These are phyloP conservation scores for Salarias fasciatus DNA, from an alignment of 2,797 vertebrate genomes.

Conservation along the genomic window DNA sequence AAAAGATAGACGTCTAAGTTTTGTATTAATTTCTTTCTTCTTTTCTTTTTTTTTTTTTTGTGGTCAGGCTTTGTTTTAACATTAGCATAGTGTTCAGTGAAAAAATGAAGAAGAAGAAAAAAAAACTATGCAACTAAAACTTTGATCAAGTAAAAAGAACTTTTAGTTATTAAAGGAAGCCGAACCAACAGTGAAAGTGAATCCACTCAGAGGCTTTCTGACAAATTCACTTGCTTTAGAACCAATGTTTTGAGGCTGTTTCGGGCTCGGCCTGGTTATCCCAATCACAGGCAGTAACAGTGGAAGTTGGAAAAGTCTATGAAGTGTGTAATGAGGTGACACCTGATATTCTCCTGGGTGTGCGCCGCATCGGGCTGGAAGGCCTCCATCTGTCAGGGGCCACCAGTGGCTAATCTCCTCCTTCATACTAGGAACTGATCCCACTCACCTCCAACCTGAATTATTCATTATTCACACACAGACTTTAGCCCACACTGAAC, in stretches of 20 bases:
- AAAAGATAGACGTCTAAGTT: neutral
- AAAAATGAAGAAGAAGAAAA: slow-evolving; percentile 1
- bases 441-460: slow-evolving; percentile 74
- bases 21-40: neutral
- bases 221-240: slow-evolving; percentile 12
- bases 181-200: slow-evolving; percentile 7
- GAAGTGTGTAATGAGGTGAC: slow-evolving; percentile 83
- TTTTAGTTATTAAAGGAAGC: neutral
- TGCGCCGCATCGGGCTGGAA: slow-evolving; percentile 75
- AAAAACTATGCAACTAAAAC: neutral
- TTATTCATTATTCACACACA: slow-evolving; percentile 79
- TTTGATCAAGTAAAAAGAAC: too few species aligned
- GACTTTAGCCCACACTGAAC: slow-evolving; percentile 63
- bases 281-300: slow-evolving; percentile 63
- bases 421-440: slow-evolving; percentile 74
- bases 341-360: slow-evolving; percentile 78
- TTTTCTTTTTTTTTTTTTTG: too few species aligned
- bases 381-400: slow-evolving; percentile 81
- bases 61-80: slow-evolving; percentile 1
- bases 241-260: slow-evolving; percentile 17
- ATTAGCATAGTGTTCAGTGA: neutral
- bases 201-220: neutral
- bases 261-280: slow-evolving; percentile 32
- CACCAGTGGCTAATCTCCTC: slow-evolving; percentile 77
- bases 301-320: slow-evolving; percentile 75